Conservation (phyloP, 53 echinoderm and acorn worm genomes). For the Echinarachnius parma region DNA sequence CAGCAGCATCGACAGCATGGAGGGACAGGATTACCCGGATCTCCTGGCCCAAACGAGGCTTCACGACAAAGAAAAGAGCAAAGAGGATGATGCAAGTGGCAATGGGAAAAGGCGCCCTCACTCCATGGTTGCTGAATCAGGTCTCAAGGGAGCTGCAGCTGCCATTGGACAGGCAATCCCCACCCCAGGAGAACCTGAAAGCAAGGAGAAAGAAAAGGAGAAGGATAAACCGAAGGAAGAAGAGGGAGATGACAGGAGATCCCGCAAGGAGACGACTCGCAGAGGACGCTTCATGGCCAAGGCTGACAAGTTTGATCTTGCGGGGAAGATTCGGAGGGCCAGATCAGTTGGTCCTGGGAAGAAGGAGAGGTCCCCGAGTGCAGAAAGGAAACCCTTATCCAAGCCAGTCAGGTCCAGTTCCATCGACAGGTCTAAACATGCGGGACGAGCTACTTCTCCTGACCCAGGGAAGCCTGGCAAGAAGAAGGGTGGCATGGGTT, state of each 20-base stretch:
- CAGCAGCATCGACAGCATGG: constrained; percentile 47
- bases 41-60: constrained; percentile 68
- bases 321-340: constrained; percentile 74
- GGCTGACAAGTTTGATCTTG: constrained; percentile 73
- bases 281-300: constrained; percentile 71
- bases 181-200: constrained; percentile 33
- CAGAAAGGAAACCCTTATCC: constrained; percentile 49
- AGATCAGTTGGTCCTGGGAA: constrained; percentile 81
- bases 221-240: constrained; percentile 47
- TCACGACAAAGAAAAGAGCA: constrained; percentile 51
- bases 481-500: constrained; percentile 68
- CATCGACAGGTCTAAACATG: constrained; percentile 70
- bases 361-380: constrained; percentile 81
- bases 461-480: constrained; percentile 51
- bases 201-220: constrained; percentile 30
- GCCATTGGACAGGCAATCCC: constrained; percentile 78
- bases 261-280: constrained; percentile 75
- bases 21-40: constrained; percentile 69
- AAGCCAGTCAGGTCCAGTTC: constrained; percentile 65
- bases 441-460: constrained; percentile 54
- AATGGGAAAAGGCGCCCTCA: constrained; percentile 49
- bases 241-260: constrained; percentile 66
- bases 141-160: constrained; percentile 84
- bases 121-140: constrained; percentile 76
- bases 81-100: constrained; percentile 46